These are phyloP conservation scores for Watersipora subatra DNA, from an alignment of 1,140 invertebrate species.

Conservation along the genomic window DNA sequence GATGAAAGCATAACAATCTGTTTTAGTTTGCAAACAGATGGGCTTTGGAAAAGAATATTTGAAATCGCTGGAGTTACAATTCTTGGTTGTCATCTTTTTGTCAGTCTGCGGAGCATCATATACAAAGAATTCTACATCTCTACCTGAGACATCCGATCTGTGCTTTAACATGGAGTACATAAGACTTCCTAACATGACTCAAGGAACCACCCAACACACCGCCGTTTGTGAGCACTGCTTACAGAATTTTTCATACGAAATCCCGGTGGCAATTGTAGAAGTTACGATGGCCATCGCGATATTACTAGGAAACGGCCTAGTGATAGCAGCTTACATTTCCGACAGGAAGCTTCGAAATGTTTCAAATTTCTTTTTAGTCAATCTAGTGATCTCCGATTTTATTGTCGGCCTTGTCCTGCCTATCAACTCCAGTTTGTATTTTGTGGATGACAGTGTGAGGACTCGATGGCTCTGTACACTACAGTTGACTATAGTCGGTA, in stretches of 20 bases:
- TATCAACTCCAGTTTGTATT: constrained; percentile 41
- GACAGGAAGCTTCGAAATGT: constrained; percentile 21
- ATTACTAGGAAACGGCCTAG: background rate
- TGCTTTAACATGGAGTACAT: too few relatives aligned
- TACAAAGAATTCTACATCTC: too few relatives aligned
- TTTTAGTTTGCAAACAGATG: too few relatives aligned
- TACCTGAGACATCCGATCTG: too few relatives aligned
- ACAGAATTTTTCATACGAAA: background rate
- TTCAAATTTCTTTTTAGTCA: constrained; percentile 54
- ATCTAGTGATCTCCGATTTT: constrained; percentile 51
- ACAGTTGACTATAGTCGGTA: background rate
- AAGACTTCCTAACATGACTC: too few relatives aligned
- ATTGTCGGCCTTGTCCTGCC: constrained; percentile 54
- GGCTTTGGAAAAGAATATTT: too few relatives aligned
- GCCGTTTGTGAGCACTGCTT: background rate
- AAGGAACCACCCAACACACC: too few relatives aligned
- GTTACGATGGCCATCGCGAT: background rate
- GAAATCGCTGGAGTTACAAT: too few relatives aligned
- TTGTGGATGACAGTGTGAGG: background rate
- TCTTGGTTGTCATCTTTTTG: too few relatives aligned
- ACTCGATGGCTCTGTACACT: background rate
- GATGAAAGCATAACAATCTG: too few relatives aligned
- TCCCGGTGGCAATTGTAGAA: background rate
- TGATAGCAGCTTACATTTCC: background rate
- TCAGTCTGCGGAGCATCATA: too few relatives aligned